These are phyloP conservation scores for Metopolophium dirhodum DNA, from an alignment of 1,140 invertebrate species.

Conservation along the genomic window DNA sequence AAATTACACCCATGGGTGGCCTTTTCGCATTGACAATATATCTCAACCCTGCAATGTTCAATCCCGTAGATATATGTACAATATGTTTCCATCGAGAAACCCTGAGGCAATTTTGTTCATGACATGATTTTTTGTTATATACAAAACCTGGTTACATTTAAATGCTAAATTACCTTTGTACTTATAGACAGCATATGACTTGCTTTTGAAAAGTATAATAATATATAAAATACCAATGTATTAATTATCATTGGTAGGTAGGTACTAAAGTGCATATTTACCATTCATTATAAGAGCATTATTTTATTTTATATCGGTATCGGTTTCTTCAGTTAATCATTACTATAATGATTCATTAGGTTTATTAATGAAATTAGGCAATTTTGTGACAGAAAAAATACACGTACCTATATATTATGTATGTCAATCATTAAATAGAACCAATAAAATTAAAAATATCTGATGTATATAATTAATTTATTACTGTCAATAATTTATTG, in stretches of 20 bases:
- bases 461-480: too few species aligned
- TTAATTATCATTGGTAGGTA: background rate
- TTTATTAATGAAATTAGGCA: too few species aligned
- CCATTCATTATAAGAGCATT: too few species aligned
- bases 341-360: too few species aligned
- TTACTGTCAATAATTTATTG: too few species aligned
- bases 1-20: background rate
- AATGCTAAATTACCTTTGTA: background rate
- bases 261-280: background rate
- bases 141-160: background rate
- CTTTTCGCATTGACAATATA: conserved; percentile 21
- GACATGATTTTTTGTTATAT: background rate
- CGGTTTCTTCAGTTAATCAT: background rate
- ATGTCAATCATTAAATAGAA: too few species aligned
- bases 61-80: background rate
- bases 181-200: background rate
- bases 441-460: too few species aligned
- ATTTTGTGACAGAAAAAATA: too few species aligned
- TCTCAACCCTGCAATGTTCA: background rate
- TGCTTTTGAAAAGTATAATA: background rate
- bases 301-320: background rate
- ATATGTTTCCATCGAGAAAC: background rate
- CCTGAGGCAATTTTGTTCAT: background rate
- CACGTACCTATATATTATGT: too few species aligned
- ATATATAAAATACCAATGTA: background rate